Evolutionary conservation across 2,888 invertebrate genomes (phyloP), one percentile per base, ranked within the genome.

Genomic region (Unio delphinus): DNA sequence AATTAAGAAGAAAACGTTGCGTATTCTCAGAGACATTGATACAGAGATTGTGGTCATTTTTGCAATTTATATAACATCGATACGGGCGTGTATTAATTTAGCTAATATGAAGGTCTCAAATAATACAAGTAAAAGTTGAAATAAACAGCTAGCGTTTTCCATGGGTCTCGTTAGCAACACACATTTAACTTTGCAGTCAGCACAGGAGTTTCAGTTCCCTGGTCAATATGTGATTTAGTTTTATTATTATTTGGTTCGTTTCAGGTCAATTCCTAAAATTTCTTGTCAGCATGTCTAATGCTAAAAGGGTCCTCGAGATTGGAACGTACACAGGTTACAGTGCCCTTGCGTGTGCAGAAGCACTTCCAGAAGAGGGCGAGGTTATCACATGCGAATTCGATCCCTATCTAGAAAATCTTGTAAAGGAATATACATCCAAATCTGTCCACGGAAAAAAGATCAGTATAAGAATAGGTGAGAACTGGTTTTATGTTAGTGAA

Each of bases 281-380:
- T 8, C 45, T 85, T 17, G 79, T 82, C 30, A 82, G 82, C 58
- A 80, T 81, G 72, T 70, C 76, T 17, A 72, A 76, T 20, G 82
- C 83, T 2, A 81, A 78, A 55, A 72, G 76, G 18, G 80, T 84
- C 17, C 75, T 85, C 28, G 85, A 85, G 61, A 67, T 85, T 30
- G 85, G 85, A 1, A 79, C 83, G 80, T 83, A 79, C 64, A 83
- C 83, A 18, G 85, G 85, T 61, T 84, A 81, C 78, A 77, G 75
- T 30, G 83, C 84, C 6, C 72, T 85, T 61, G 72, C 82, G 58
- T 80, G 82, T 74, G 85, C 84, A 15, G 85, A 85, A 65, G 82
- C 78, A 15, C 70, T 85, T 56, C 85, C 85, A 15, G 74, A 71
- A 26, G 81, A 81, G 61, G 85, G 85, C 1, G 72, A 75, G 18